phyloP scores from a whole-genome alignment of 2,797 vertebrate genomes.

The Ctenopoma kingsleyae region DNA sequence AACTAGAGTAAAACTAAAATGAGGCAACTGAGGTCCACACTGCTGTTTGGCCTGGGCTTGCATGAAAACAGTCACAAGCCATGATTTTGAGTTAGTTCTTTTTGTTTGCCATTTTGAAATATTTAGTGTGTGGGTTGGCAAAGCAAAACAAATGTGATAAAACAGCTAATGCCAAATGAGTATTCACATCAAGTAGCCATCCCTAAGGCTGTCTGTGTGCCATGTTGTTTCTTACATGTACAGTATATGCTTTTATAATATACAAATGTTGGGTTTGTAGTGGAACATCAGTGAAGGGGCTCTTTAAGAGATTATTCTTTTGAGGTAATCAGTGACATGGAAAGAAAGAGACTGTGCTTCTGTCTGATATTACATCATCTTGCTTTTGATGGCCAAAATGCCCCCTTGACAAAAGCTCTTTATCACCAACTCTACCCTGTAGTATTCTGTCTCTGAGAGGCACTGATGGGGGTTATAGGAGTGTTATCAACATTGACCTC shows the following conservation, averaged over 20 bases:
- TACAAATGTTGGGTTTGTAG: background rate
- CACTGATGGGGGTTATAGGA: conserved; percentile 53
- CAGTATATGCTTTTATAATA: background rate
- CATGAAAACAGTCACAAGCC: background rate
- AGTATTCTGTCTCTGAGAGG: conserved; percentile 65
- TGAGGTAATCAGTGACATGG: conserved; percentile 48
- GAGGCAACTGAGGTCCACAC: background rate
- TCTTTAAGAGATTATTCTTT: conserved; percentile 56
- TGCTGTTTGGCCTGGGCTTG: background rate
- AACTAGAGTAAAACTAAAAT: background rate
- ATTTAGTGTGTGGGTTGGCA: conserved; percentile 51
- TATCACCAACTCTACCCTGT: conserved; percentile 55
- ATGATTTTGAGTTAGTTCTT: background rate
- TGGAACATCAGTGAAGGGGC: conserved; percentile 7
- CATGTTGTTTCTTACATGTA: background rate
- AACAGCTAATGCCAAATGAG: conserved; percentile 59
- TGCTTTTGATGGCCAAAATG: conserved; percentile 72
- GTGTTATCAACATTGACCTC: conserved; percentile 43
- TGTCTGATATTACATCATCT: conserved; percentile 74
- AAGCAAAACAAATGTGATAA: conserved; percentile 46
- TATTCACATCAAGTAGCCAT: conserved; percentile 32
- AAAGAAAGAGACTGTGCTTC: conserved; percentile 51
- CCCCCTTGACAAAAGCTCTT: conserved; percentile 75
- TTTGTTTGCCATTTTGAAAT: conserved; percentile 13
- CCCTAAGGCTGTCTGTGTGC: background rate